Conservation (phyloP, 1,140 invertebrate species). For the Achatina immaculata region DNA sequence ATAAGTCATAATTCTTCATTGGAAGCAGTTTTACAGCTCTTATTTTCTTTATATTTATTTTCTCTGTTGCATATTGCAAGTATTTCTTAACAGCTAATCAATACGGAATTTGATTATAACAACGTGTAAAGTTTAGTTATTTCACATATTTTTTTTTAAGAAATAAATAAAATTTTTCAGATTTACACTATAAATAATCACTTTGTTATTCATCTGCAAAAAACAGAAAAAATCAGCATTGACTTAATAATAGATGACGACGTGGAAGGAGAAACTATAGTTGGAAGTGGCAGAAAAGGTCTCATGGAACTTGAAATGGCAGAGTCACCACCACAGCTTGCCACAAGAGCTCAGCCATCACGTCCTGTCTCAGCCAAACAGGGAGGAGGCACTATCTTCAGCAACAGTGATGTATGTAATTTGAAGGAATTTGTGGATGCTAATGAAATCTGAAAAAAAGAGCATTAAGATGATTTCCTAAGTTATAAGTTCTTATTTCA, state of each 20-base stretch:
- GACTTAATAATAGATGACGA: constrained; percentile 64
- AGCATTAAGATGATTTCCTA: not conserved
- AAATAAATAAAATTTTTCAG: too few species aligned
- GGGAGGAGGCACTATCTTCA: constrained; percentile 54
- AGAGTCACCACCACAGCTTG: not conserved
- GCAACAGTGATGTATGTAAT: constrained; percentile 56
- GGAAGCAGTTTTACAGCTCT: too few species aligned
- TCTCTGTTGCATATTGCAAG: too few species aligned
- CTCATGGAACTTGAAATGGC: constrained; percentile 38
- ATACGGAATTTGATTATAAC: too few species aligned
- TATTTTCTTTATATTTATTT: too few species aligned
- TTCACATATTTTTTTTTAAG: too few species aligned
- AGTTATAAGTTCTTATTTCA: too few species aligned
- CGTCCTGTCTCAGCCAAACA: constrained; percentile 44
- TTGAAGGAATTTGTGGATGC: not conserved
- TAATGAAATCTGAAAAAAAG: not conserved
- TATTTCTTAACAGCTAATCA: too few species aligned
- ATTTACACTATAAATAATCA: not conserved
- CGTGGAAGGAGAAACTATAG: constrained; percentile 59
- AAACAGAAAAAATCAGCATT: not conserved
- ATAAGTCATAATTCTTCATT: too few species aligned
- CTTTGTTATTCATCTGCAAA: not conserved
- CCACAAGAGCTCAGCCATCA: constrained; percentile 1
- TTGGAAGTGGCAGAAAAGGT: constrained; percentile 59
- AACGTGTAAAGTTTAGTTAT: too few species aligned